Percentiles rank a stretch among this genome's conserved stretches.
phyloP scores from a whole-genome alignment of 2,888 invertebrate species.

The Dasypolia templi region DNA sequence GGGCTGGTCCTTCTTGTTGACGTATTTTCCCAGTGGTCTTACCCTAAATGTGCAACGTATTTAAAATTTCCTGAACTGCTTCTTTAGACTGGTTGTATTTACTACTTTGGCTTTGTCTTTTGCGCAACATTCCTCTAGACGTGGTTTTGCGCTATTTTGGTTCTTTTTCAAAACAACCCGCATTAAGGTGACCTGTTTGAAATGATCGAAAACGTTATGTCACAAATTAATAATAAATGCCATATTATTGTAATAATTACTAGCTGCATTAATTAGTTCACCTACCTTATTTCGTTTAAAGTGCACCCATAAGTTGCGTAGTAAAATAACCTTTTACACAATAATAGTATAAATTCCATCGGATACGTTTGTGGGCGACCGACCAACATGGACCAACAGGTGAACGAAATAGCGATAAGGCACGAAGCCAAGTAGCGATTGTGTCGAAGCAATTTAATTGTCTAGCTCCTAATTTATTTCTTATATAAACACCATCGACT shows the following conservation, averaged over 20 bases:
- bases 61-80: background rate
- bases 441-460: constrained; percentile 46
- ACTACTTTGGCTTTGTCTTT: background rate
- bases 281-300: background rate
- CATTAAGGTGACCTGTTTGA: background rate
- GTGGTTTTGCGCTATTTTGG: background rate
- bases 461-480: constrained; percentile 49
- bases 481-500: no score
- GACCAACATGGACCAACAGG: constrained; percentile 44
- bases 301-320: background rate
- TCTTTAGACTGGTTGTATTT: background rate
- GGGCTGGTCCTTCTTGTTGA: background rate
- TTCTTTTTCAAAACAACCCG: no score
- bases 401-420: constrained; percentile 54
- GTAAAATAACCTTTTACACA: constrained; percentile 27
- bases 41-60: background rate
- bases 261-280: background rate
- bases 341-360: constrained; percentile 44
- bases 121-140: background rate
- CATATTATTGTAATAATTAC: background rate
- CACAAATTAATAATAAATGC: background rate
- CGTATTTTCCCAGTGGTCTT: background rate
- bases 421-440: constrained; percentile 58
- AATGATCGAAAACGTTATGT: background rate
- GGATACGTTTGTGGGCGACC: constrained; percentile 35